Conservation (phyloP, 1,140 invertebrate genomes). For the Limonius californicus region DNA sequence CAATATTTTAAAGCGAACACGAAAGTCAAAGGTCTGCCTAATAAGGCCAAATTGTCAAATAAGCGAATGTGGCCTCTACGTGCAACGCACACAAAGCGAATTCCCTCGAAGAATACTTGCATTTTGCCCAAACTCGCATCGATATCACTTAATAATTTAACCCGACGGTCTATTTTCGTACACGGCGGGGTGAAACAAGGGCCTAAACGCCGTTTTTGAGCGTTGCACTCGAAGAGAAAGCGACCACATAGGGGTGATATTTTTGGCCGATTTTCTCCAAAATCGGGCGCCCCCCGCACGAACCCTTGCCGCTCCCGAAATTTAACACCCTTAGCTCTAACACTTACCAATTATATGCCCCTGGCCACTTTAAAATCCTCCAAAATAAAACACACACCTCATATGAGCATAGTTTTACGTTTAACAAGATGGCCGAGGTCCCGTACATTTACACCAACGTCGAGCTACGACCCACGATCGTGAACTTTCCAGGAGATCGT, state of each 20-base stretch:
- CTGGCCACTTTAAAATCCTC: constrained; percentile 40
- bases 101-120: neutral
- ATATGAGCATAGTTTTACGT: constrained; percentile 48
- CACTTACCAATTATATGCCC: constrained; percentile 46
- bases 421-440: constrained; percentile 48
- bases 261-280: neutral
- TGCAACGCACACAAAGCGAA: constrained; percentile 1
- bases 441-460: constrained; percentile 38
- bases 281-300: neutral
- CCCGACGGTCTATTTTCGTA: neutral
- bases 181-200: neutral
- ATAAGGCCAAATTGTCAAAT: constrained; percentile 31
- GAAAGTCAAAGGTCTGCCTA: constrained; percentile 35
- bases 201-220: neutral
- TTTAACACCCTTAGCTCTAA: neutral
- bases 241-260: constrained; percentile 16
- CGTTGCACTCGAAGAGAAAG: constrained; percentile 12
- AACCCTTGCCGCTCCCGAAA: neutral
- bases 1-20: constrained; percentile 21
- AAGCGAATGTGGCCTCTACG: constrained; percentile 1
- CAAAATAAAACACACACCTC: constrained; percentile 48
- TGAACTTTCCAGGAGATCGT: neutral
- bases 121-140: neutral
- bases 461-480: constrained; percentile 22
- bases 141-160: neutral